Percentiles rank a stretch among this genome's conserved stretches.
phyloP scores from a whole-genome alignment of 2,888 invertebrate species.

The Lepidochrysops patricia region DNA sequence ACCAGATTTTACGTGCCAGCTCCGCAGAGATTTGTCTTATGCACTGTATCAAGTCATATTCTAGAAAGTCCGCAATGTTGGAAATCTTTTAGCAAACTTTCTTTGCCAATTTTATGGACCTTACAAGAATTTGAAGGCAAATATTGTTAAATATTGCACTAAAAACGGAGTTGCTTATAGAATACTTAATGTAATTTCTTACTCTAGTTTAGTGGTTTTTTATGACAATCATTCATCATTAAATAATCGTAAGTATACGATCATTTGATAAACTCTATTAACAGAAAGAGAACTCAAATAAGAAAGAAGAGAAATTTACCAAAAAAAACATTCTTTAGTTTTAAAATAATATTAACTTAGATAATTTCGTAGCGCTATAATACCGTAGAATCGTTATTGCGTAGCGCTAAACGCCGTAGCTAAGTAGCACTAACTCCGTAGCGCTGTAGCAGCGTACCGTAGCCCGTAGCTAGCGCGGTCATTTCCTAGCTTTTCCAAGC shows the following conservation, averaged over 20 bases:
- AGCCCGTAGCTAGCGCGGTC: background rate
- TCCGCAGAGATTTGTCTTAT: background rate
- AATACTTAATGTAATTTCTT: too few relatives aligned
- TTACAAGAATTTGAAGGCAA: background rate
- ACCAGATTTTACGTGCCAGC: conserved; percentile 10
- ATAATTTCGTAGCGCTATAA: background rate
- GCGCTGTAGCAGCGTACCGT: background rate
- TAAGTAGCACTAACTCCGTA: background rate
- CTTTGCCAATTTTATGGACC: background rate
- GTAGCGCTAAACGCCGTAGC: background rate
- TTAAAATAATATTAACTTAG: too few relatives aligned
- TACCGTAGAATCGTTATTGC: too few relatives aligned
- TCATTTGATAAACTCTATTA: too few relatives aligned
- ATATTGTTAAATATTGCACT: too few relatives aligned
- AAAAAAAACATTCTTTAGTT: too few relatives aligned
- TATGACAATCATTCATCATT: too few relatives aligned
- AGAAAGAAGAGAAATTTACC: too few relatives aligned
- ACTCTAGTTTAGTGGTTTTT: too few relatives aligned
- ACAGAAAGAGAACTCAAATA: too few relatives aligned
- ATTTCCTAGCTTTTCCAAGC: background rate
- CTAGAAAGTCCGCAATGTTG: background rate
- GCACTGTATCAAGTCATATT: background rate
- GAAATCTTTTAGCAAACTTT: background rate
- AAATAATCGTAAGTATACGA: too few relatives aligned
- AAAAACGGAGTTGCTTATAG: background rate